Percentiles rank a stretch among this genome's conserved stretches.
Conservation (phyloP, 2,797 vertebrate genomes). For the Phoxinus dragarum region DNA sequence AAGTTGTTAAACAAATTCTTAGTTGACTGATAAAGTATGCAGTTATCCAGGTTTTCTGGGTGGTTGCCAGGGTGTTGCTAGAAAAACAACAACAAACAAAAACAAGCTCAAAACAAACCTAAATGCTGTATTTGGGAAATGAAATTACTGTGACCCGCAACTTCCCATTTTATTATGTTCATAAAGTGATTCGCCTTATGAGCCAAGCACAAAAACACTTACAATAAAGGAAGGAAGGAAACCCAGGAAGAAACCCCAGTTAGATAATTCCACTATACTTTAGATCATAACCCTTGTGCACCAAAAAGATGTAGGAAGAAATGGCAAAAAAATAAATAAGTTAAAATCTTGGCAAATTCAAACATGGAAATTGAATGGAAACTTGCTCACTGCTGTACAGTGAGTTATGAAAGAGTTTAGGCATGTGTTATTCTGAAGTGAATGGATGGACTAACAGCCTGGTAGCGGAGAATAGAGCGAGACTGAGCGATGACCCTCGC, state of each 20-base stretch:
- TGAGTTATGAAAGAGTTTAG: no score
- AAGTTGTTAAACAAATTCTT: background rate
- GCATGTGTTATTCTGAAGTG: no score
- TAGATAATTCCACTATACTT: conserved; percentile 47
- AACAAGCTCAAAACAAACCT: background rate
- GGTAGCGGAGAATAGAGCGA: no score
- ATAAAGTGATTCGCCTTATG: background rate
- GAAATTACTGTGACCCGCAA: background rate
- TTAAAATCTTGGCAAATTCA: conserved; percentile 75
- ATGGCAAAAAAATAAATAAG: conserved; percentile 68
- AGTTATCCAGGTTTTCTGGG: background rate
- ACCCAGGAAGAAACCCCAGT: conserved; percentile 24
- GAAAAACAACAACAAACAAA: background rate
- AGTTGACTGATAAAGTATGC: no score
- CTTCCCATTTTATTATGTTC: no score
- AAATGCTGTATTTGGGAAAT: background rate
- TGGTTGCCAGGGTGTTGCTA: background rate
- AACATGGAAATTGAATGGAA: conserved; percentile 80
- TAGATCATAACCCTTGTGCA: conserved; percentile 39
- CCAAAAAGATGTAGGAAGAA: conserved; percentile 4
- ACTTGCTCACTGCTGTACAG: conserved; percentile 76
- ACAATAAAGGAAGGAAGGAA: no score
- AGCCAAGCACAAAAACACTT: background rate
- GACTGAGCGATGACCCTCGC: no score
- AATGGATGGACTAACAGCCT: no score